Percentiles rank a stretch among this genome's conserved stretches.
phyloP scores from a whole-genome alignment of 2,888 invertebrate genomes.

The Melanotus villosus region DNA sequence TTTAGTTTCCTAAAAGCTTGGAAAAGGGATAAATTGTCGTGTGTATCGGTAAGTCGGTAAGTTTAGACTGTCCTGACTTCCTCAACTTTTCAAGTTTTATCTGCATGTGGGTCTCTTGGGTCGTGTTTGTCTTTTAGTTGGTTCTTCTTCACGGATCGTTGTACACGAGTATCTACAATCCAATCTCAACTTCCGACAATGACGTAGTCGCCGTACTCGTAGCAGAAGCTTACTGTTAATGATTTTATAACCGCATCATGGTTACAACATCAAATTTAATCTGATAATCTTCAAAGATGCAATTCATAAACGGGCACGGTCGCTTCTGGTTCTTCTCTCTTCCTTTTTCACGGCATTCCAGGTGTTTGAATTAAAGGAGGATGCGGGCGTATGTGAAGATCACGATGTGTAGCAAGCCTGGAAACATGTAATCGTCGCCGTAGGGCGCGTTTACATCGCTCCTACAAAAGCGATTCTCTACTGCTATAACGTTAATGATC shows the following conservation, averaged over 20 bases:
- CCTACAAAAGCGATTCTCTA: constrained; percentile 38
- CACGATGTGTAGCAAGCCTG: constrained; percentile 3
- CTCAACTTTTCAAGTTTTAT: constrained; percentile 9
- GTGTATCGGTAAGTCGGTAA: not conserved
- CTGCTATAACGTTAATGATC: constrained; percentile 43
- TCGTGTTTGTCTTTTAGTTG: constrained; percentile 17
- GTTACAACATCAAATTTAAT: constrained; percentile 39
- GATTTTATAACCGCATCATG: constrained; percentile 40
- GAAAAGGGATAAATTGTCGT: too few relatives aligned
- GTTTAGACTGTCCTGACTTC: not conserved
- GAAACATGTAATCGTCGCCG: constrained; percentile 37
- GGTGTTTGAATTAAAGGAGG: constrained; percentile 14
- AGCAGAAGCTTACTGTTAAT: constrained; percentile 28
- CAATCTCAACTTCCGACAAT: constrained; percentile 16
- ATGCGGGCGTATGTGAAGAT: constrained; percentile 24
- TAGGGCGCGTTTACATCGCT: constrained; percentile 34
- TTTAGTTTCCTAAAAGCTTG: too few relatives aligned
- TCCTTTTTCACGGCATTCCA: not conserved
- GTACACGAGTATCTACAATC: constrained; percentile 20
- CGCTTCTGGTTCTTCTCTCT: constrained; percentile 29
- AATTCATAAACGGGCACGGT: constrained; percentile 28
- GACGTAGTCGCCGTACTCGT: not conserved
- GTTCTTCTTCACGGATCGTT: constrained; percentile 20
- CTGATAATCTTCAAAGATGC: constrained; percentile 38
- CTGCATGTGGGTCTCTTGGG: constrained; percentile 8